Percentiles rank a stretch among this genome's conserved stretches.
phyloP scores from a whole-genome alignment of 1,140 invertebrate genomes.

The Yoshiicerus persimilis region DNA sequence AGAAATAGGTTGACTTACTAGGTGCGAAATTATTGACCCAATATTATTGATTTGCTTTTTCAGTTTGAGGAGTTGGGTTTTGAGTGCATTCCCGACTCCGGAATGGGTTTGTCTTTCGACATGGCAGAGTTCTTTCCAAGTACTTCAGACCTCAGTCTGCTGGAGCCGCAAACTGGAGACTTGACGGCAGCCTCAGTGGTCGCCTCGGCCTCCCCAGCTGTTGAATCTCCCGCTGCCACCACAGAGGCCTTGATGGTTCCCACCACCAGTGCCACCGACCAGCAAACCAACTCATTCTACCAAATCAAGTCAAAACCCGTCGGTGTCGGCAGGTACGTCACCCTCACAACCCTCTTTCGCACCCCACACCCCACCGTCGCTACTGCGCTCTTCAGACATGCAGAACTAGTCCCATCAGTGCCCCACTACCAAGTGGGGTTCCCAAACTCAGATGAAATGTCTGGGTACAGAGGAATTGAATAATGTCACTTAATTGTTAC shows the following conservation, averaged over 20 bases:
- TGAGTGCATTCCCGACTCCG: constrained; percentile 14
- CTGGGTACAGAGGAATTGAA: too few relatives aligned
- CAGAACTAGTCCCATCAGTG: too few relatives aligned
- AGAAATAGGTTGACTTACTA: not conserved
- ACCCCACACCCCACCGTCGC: too few relatives aligned
- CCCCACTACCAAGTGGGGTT: too few relatives aligned
- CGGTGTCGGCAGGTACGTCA: not conserved
- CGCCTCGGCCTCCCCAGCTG: not conserved
- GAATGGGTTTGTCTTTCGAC: constrained; percentile 26
- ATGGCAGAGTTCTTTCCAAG: constrained; percentile 10
- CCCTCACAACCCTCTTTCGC: too few relatives aligned
- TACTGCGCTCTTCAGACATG: too few relatives aligned
- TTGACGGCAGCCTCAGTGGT: not conserved
- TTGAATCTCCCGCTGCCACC: not conserved
- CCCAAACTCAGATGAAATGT: too few relatives aligned
- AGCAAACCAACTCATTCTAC: not conserved
- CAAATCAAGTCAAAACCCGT: constrained; percentile 33
- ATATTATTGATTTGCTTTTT: not conserved
- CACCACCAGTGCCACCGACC: not conserved
- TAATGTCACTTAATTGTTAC: too few relatives aligned
- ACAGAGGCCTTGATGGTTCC: not conserved
- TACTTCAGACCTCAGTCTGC: not conserved
- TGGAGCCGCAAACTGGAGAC: not conserved
- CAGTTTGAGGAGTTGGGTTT: not conserved
- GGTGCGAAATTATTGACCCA: not conserved